Evolutionary conservation across 1,140 invertebrate species (phyloP).

Genomic region (Musca domestica): DNA sequence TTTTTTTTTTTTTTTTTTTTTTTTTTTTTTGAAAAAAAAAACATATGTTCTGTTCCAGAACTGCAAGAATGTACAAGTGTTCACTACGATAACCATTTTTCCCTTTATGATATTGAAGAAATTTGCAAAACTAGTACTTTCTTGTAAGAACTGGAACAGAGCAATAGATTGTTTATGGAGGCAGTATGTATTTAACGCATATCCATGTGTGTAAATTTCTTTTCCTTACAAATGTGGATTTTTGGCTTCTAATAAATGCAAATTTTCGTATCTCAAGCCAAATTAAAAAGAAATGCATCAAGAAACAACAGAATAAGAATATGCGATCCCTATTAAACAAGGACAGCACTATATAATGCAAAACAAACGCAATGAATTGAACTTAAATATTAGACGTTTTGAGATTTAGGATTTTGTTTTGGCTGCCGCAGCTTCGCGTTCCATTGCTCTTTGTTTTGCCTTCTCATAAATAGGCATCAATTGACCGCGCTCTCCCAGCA

Average conservation of each 20-base stretch:
- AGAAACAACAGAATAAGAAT: not conserved
- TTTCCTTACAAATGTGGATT: no score
- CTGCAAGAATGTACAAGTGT: no score
- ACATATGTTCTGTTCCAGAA: no score
- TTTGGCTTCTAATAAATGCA: not conserved
- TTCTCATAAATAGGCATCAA: conserved; percentile 84
- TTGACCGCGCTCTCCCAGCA: conserved; percentile 90
- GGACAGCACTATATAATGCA: not conserved
- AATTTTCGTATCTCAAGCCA: not conserved
- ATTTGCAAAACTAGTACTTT: no score
- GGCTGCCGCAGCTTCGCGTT: conserved; percentile 58
- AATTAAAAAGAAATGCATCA: conserved; percentile 2
- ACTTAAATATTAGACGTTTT: not conserved
- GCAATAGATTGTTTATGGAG: no score
- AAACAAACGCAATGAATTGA: not conserved
- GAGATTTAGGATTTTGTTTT: conserved; percentile 25
- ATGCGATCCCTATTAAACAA: not conserved
- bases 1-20: no score
- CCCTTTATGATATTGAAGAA: no score
- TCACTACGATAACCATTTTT: no score
- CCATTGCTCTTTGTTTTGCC: conserved; percentile 73
- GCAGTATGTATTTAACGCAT: no score
- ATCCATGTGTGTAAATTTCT: no score
- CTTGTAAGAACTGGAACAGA: no score
- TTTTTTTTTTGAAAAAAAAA: no score